Base-by-base conservation (phyloP, 1,140 invertebrate genomes). In the Sipha flava region DNA sequence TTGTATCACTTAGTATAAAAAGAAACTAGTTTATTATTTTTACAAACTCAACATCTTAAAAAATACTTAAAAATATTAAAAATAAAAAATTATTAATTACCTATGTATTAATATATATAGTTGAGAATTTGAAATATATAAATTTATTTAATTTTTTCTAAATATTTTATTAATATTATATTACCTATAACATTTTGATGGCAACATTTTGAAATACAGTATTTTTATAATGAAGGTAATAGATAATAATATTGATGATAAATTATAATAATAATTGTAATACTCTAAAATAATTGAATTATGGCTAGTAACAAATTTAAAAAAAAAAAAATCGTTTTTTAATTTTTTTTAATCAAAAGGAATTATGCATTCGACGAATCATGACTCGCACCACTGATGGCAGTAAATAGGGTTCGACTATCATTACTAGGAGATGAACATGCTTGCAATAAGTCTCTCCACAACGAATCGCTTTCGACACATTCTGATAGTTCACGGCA, bases 401-500 rank as follows among this genome's bases (percentile, higher is more conserved):
- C 89, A 86, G 89, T 90, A 83, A 91, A 91, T 16, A 91, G 85
- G 82, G 89, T 90, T 83, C 90, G 88, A 83, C 90, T 91, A 83
- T 91, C 90, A 68, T 90, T 87, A 83, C 89, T 88, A 81, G 89
- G 89, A 81, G 85, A 89, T 43, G 87, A 88, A 40, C 89, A 88
- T 72, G 91, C 87, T 26, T 90, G 88, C 5, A 75, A 37, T 7
- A 75, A 29, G 49, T 91, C 90, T 18, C 90, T 89, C 84, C 90
- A 91, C 31, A 91, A 82, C 0, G 90, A 87, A 84, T 93, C 92
- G 2, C 91, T 91, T 40, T 93, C 88, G 75, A 94, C 85, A 12
- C 72, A 75, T 40, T 87, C 86, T 45, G 91, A 90, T n/a, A 97
- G 87, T 52, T 91, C 91, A 77, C 90, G 89, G 80, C 93, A 93